These are phyloP conservation scores for Trichechus manatus DNA, from an alignment of 2,113 vertebrate species.

Conservation along the genomic window DNA sequence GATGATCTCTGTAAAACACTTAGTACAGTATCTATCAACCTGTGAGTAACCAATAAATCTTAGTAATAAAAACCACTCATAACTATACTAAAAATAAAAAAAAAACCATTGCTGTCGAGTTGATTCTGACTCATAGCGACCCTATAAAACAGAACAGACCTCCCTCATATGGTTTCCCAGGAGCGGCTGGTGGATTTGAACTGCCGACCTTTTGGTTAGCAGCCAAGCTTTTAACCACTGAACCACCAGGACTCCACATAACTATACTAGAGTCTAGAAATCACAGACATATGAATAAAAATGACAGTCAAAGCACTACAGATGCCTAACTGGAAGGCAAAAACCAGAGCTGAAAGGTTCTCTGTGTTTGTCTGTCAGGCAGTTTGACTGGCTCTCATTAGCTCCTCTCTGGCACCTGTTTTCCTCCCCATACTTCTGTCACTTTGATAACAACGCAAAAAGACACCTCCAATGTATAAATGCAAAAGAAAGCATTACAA, in stretches of 20 bases:
- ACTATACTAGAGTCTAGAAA: not conserved
- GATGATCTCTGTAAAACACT: not conserved
- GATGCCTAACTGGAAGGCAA: slow-evolving; percentile 19
- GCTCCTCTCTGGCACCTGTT: not conserved
- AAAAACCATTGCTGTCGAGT: too few relatives aligned
- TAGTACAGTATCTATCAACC: not conserved
- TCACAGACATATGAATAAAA: slow-evolving; percentile 20
- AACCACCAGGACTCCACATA: too few relatives aligned
- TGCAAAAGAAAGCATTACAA: slow-evolving; percentile 27
- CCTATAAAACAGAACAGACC: too few relatives aligned
- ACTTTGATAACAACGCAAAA: slow-evolving; percentile 53
- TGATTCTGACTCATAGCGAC: too few relatives aligned
- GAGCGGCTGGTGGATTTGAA: too few relatives aligned
- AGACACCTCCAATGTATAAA: slow-evolving; percentile 48
- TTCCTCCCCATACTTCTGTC: not conserved
- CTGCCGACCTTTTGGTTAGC: too few relatives aligned
- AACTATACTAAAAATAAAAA: not conserved
- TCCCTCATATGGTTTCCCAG: too few relatives aligned
- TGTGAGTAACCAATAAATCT: not conserved
- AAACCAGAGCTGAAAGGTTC: not conserved
- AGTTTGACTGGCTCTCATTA: not conserved
- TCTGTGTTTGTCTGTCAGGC: not conserved
- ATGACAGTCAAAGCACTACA: not conserved
- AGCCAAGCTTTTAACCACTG: too few relatives aligned
- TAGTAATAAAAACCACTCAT: not conserved